Conservation (phyloP, 2,797 vertebrate species). For the Lepus townsendii region DNA sequence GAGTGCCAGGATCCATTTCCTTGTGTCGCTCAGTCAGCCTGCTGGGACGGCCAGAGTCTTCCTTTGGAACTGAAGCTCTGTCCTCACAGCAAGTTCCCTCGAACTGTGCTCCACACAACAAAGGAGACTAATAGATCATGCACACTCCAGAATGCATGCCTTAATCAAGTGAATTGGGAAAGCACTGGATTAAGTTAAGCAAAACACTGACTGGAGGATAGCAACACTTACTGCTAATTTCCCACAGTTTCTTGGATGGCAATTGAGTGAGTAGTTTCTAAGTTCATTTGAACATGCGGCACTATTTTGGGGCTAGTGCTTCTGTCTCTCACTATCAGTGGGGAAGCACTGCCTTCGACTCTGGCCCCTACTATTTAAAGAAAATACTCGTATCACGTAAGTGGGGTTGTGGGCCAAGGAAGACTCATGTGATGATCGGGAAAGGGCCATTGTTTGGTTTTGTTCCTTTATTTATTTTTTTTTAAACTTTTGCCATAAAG, state of each 20-base stretch:
- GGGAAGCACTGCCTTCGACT: not conserved
- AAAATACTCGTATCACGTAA: not conserved
- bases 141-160: not conserved
- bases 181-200: constrained; percentile 12
- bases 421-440: not conserved
- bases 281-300: not conserved
- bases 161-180: constrained; percentile 1
- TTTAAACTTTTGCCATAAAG: constrained; percentile 1
- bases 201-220: not conserved
- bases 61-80: not conserved
- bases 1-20: not conserved
- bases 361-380: not conserved
- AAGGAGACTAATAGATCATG: not conserved
- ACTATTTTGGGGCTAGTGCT: not conserved
- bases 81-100: too few species aligned
- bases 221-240: constrained; percentile 25
- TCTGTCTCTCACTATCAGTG: not conserved
- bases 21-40: not conserved
- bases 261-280: not conserved
- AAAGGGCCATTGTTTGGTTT: not conserved
- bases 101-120: not conserved
- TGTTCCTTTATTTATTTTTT: not conserved
- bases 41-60: not conserved
- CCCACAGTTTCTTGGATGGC: not conserved
- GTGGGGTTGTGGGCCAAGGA: not conserved